These are phyloP conservation scores for Trichogramma evanescens DNA, from an alignment of 2,888 invertebrate genomes.

Conservation along the genomic window DNA sequence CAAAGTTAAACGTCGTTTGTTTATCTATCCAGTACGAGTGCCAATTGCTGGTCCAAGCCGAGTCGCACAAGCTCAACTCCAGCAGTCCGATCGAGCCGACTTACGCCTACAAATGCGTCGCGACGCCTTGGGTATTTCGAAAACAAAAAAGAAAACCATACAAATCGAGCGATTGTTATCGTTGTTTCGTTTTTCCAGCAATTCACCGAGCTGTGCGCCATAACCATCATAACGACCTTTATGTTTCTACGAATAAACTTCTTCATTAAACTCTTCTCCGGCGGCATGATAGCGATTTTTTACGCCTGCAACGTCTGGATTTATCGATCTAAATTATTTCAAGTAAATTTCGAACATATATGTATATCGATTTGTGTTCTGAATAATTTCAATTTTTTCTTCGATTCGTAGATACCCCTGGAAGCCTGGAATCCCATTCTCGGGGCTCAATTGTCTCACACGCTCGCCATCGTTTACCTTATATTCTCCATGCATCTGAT, in stretches of 20 bases:
- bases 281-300: constrained; percentile 56
- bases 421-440: constrained; percentile 66
- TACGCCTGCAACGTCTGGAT: constrained; percentile 67
- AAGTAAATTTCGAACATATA: constrained; percentile 40
- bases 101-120: constrained; percentile 28
- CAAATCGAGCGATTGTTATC: not conserved
- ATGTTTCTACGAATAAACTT: constrained; percentile 81
- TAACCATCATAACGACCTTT: constrained; percentile 65
- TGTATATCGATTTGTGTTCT: no score
- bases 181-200: constrained; percentile 55
- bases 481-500: constrained; percentile 74
- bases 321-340: constrained; percentile 52
- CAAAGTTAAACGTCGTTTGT: not conserved
- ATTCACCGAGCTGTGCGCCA: constrained; percentile 64
- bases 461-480: constrained; percentile 66
- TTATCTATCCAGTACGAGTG: constrained; percentile 37
- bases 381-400: no score
- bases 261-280: constrained; percentile 70
- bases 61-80: constrained; percentile 21
- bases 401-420: no score
- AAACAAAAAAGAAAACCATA: not conserved
- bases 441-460: constrained; percentile 64
- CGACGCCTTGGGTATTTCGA: constrained; percentile 38
- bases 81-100: no score
- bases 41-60: constrained; percentile 13